Percentiles rank a stretch among this genome's conserved stretches.
These are phyloP conservation scores for Bubo blakistoni DNA, from an alignment of 2,113 vertebrate genomes.

Conservation along the genomic window DNA sequence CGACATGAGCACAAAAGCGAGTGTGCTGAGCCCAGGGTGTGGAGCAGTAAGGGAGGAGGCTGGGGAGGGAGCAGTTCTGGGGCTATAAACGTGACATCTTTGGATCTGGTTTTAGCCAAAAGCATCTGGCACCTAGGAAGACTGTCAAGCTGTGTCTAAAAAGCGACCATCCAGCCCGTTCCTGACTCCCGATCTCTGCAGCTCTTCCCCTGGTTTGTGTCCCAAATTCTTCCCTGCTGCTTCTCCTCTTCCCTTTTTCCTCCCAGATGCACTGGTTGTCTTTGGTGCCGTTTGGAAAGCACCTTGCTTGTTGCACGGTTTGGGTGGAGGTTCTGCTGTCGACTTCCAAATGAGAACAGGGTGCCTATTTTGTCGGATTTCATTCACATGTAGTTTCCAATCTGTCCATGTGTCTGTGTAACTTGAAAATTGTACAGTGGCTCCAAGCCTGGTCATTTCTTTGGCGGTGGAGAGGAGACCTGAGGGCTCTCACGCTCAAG, in stretches of 20 bases:
- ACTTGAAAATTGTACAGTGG: rapidly evolving
- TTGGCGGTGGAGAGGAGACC: not conserved
- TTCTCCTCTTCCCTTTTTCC: not conserved
- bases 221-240: not conserved
- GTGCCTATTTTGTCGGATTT: not conserved
- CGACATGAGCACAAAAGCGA: rapidly evolving
- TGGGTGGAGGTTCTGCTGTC: not conserved
- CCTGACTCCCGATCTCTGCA: not conserved
- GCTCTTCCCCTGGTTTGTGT: not conserved
- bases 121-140: no score
- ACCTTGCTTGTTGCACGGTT: rapidly evolving
- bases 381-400: not conserved
- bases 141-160: not conserved
- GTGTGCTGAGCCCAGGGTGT: rapidly evolving
- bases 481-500: not conserved
- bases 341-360: not conserved
- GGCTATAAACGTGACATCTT: rapidly evolving
- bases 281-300: not conserved
- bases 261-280: no score
- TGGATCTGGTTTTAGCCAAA: not conserved
- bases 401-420: rapidly evolving
- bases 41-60: not conserved
- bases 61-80: not conserved
- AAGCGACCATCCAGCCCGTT: rapidly evolving
- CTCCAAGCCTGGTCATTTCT: not conserved